phyloP scores from a whole-genome alignment of 1,140 invertebrate genomes.

The Nylanderia fulva region DNA sequence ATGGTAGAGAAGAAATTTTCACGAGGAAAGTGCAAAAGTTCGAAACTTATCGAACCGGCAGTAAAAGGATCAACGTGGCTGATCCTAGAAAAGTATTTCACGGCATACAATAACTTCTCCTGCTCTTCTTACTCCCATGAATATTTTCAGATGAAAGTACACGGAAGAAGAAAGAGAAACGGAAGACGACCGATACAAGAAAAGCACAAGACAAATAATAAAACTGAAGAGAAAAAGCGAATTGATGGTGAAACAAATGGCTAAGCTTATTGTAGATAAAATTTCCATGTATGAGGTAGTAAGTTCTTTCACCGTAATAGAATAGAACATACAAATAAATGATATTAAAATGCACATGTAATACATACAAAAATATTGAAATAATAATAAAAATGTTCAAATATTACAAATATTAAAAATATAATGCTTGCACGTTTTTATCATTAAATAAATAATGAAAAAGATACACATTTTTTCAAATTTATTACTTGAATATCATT shows the following conservation, averaged over 20 bases:
- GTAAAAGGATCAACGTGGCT: constrained; percentile 59
- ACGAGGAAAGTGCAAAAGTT: constrained; percentile 54
- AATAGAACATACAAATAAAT: neutral
- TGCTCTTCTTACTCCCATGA: constrained; percentile 38
- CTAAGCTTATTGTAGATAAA: constrained; percentile 15
- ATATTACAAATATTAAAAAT: too few relatives aligned
- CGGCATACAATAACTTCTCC: constrained; percentile 48
- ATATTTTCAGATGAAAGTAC: constrained; percentile 51
- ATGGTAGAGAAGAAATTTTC: constrained; percentile 32
- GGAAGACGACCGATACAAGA: neutral
- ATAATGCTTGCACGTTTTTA: neutral
- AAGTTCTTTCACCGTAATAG: neutral
- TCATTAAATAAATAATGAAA: neutral
- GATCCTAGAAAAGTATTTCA: constrained; percentile 56
- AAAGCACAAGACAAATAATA: constrained; percentile 50
- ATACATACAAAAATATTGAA: neutral
- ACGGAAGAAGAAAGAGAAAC: constrained; percentile 10
- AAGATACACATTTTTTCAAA: neutral
- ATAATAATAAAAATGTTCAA: too few relatives aligned
- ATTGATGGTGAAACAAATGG: constrained; percentile 13
- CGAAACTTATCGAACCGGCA: constrained; percentile 50
- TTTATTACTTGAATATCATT: neutral
- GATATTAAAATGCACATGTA: neutral
- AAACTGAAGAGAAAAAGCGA: constrained; percentile 27
- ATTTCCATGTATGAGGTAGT: constrained; percentile 20